These are phyloP conservation scores for Ectropis crepuscularia DNA, from an alignment of 2,888 invertebrate species.

Conservation along the genomic window DNA sequence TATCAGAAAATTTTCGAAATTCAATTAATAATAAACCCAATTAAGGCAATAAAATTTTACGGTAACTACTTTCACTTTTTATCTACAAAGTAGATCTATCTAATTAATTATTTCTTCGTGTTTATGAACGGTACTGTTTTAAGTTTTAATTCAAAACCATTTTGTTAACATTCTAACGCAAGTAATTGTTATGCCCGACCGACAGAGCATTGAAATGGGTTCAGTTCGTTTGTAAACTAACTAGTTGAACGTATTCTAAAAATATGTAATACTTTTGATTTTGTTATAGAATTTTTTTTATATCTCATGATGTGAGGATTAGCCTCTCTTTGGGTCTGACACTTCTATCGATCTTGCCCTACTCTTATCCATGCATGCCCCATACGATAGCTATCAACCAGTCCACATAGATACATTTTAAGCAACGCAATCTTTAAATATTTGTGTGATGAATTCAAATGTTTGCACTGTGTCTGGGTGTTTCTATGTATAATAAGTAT, in stretches of 20 bases:
- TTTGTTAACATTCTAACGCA: slow-evolving; percentile 30
- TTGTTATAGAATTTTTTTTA: no score
- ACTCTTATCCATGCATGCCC: no score
- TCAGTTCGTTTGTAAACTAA: slow-evolving; percentile 19
- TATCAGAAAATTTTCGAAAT: background rate
- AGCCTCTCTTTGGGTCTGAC: no score
- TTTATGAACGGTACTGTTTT: background rate
- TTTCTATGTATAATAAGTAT: no score
- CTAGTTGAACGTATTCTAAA: background rate
- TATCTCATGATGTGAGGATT: no score
- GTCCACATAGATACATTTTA: no score
- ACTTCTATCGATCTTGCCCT: no score
- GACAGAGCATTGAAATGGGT: slow-evolving; percentile 39
- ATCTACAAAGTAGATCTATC: background rate
- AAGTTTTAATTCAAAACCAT: slow-evolving; percentile 5
- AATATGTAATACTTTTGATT: no score
- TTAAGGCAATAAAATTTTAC: background rate
- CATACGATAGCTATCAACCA: no score
- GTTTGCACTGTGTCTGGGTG: no score
- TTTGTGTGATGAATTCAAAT: no score
- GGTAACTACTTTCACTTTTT: background rate
- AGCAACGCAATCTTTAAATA: no score
- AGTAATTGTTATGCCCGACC: slow-evolving; percentile 35
- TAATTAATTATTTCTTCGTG: background rate
- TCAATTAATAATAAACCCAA: background rate